These are phyloP conservation scores for Irena cyanogastra DNA, from an alignment of 2,113 vertebrate genomes.

Conservation along the genomic window DNA sequence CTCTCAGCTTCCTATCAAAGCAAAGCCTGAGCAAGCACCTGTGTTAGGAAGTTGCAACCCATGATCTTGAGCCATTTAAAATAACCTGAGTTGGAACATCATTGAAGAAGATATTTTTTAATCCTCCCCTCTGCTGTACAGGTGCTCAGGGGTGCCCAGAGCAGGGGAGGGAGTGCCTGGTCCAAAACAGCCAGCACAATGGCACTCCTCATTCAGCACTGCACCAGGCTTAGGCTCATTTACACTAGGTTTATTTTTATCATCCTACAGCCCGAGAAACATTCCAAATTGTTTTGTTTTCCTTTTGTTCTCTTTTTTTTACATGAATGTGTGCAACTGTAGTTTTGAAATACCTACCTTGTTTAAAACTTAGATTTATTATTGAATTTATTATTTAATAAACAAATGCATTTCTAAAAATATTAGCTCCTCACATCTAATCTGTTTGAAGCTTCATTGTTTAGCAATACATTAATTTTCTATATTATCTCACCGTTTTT, in stretches of 20 bases:
- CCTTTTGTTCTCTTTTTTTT: not conserved
- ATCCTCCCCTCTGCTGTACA: not conserved
- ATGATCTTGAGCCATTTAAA: not conserved
- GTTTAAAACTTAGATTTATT: not conserved
- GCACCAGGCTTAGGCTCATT: not conserved
- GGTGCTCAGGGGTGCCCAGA: not conserved
- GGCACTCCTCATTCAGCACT: not conserved
- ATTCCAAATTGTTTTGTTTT: not conserved
- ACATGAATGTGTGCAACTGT: not conserved
- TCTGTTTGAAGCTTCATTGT: not conserved
- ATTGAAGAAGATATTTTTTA: not conserved
- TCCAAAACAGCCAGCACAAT: not conserved
- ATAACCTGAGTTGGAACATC: not conserved
- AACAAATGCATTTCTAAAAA: not conserved
- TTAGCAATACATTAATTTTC: not conserved
- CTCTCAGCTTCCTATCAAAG: not conserved
- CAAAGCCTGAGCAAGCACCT: not conserved
- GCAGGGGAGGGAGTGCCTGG: accelerated
- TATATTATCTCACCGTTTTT: not conserved
- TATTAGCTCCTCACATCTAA: not conserved
- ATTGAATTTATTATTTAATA: not conserved
- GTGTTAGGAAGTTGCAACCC: not conserved
- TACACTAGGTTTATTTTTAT: not conserved
- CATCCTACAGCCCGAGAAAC: not conserved
- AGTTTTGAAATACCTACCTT: not conserved